Conservation (phyloP, 2,888 invertebrate species). For the Hartigia nigra region DNA sequence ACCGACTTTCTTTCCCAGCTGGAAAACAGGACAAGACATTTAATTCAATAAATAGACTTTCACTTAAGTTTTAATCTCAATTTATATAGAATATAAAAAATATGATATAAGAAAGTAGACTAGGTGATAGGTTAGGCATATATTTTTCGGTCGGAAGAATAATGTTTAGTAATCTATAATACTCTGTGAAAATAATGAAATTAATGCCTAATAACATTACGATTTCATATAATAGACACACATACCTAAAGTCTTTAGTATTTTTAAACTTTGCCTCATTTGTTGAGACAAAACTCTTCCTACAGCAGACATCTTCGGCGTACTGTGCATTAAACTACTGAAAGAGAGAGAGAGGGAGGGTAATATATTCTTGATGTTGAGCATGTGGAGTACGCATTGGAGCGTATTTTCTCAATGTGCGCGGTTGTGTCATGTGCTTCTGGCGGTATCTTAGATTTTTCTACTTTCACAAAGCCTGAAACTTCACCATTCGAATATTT, state of each 20-base stretch:
- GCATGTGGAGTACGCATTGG: background rate
- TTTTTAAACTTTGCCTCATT: constrained; percentile 31
- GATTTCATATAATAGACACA: background rate
- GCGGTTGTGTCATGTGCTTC: background rate
- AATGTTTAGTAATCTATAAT: background rate
- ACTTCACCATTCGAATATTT: background rate
- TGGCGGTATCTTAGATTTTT: background rate
- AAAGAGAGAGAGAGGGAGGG: background rate
- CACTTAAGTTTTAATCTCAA: background rate
- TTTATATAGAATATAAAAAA: background rate
- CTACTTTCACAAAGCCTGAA: background rate
- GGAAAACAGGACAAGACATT: background rate
- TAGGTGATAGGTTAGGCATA: background rate
- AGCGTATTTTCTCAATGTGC: background rate
- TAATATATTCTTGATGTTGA: background rate
- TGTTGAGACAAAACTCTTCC: constrained; percentile 33
- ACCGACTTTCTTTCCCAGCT: constrained; percentile 25
- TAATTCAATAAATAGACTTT: background rate
- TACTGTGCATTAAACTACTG: background rate
- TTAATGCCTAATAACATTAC: background rate
- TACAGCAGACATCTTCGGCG: constrained; percentile 39
- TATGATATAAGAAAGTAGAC: background rate
- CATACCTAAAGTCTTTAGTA: constrained; percentile 35
- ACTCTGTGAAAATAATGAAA: background rate
- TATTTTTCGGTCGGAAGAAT: background rate